Evolutionary conservation across 2,113 vertebrate species (phyloP).

Genomic region (Equus quagga): DNA sequence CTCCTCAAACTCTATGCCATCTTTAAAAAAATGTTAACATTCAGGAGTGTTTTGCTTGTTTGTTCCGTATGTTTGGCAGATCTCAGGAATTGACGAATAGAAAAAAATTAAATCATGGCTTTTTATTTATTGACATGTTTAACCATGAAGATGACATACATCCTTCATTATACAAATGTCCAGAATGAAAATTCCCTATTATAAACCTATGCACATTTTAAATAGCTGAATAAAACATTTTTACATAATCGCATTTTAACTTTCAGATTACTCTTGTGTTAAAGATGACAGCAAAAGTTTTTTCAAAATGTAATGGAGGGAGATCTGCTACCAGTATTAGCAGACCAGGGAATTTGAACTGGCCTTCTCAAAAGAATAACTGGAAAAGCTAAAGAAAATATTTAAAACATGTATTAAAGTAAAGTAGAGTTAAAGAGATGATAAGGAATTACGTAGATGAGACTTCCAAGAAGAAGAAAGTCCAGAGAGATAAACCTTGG

Average conservation of each 20-base stretch:
- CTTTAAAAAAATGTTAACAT: background rate
- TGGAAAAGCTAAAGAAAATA: background rate
- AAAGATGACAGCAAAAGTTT: background rate
- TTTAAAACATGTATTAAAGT: background rate
- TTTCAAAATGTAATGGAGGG: background rate
- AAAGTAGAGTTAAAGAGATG: background rate
- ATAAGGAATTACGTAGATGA: background rate
- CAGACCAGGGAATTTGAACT: background rate
- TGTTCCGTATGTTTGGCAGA: background rate
- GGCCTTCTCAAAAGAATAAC: background rate
- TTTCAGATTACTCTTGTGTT: background rate
- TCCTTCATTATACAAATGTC: background rate
- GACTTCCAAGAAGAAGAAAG: background rate
- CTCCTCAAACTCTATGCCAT: background rate
- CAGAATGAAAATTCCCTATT: background rate
- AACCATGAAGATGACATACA: fast-evolving
- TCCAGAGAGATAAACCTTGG: background rate
- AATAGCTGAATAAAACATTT: background rate
- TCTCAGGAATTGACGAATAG: background rate
- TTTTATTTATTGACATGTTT: background rate
- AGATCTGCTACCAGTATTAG: background rate
- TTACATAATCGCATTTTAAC: background rate
- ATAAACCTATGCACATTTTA: background rate
- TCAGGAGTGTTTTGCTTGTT: background rate
- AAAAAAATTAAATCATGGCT: background rate